Conservation (phyloP, 2,797 vertebrate genomes). For the Mergus octosetaceus region DNA sequence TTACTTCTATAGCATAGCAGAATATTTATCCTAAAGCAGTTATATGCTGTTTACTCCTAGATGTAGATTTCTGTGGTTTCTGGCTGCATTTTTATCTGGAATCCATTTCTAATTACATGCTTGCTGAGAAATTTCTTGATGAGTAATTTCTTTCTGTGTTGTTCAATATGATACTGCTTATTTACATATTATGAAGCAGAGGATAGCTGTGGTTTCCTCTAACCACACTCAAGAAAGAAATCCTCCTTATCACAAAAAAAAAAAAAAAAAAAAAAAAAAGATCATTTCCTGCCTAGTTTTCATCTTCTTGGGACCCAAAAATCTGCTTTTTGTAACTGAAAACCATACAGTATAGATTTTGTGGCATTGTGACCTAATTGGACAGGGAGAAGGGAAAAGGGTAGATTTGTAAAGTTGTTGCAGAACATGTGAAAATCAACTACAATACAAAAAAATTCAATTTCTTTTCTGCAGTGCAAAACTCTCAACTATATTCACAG, state of each 20-base stretch:
- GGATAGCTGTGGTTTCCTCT: not conserved
- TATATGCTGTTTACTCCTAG: constrained; percentile 24
- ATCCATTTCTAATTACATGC: constrained; percentile 40
- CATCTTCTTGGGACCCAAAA: not conserved
- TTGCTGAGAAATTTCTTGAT: constrained; percentile 38
- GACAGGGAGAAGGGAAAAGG: not conserved
- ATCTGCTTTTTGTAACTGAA: not conserved
- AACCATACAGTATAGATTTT: not conserved
- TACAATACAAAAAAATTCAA: not conserved
- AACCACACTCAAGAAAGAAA: not conserved
- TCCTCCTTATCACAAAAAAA: not conserved
- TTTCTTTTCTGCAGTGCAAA: not conserved
- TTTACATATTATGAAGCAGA: not conserved
- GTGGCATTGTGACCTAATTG: not conserved
- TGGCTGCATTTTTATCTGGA: constrained; percentile 37
- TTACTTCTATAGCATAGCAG: not conserved
- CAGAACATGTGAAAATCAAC: not conserved
- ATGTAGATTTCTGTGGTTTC: constrained; percentile 3
- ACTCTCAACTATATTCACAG: not conserved
- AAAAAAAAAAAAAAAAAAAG: rapidly evolving
- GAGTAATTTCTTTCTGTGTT: constrained; percentile 36
- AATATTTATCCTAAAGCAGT: constrained; percentile 28
- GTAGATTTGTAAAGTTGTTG: not conserved
- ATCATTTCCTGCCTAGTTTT: rapidly evolving
- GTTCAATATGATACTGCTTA: not conserved